phyloP scores from a whole-genome alignment of 1,140 invertebrate genomes.

The Scaptomyza montana region DNA sequence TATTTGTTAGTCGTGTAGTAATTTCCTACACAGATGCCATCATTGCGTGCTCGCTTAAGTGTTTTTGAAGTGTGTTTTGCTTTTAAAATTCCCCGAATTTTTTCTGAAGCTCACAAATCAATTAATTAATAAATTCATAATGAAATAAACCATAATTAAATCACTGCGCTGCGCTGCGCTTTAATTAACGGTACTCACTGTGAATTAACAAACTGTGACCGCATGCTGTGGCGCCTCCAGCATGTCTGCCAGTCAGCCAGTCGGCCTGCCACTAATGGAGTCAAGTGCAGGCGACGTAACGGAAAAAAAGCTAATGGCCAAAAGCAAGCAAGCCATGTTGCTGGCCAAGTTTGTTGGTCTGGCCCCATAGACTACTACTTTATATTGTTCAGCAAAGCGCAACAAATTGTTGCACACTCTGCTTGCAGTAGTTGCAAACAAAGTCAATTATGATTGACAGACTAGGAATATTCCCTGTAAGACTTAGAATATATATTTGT shows the following conservation, averaged over 20 bases:
- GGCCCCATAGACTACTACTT: not conserved
- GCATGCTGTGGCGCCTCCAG: slow-evolving; percentile 50
- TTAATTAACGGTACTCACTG: slow-evolving; percentile 66
- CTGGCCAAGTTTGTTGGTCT: not conserved
- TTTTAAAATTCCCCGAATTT: slow-evolving; percentile 42
- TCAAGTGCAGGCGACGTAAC: slow-evolving; percentile 67
- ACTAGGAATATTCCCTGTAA: not conserved
- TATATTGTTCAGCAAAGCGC: slow-evolving; percentile 44
- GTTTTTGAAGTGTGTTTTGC: slow-evolving; percentile 51
- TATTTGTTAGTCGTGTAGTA: slow-evolving; percentile 16
- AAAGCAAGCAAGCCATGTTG: not conserved
- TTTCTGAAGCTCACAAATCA: slow-evolving; percentile 22
- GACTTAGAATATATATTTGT: too few relatives aligned
- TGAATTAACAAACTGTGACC: slow-evolving; percentile 74
- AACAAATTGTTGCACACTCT: slow-evolving; percentile 66
- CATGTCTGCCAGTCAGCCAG: not conserved
- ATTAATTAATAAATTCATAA: slow-evolving; percentile 53
- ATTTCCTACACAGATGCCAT: too few relatives aligned
- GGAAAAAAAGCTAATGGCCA: slow-evolving; percentile 34
- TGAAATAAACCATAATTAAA: slow-evolving; percentile 57
- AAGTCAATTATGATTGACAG: not conserved
- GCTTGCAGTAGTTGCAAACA: not conserved
- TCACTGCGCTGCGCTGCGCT: slow-evolving; percentile 37
- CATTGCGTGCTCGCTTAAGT: slow-evolving; percentile 19
- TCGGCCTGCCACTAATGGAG: slow-evolving; percentile 53